Evolutionary conservation across 2,113 vertebrate genomes (phyloP).

Genomic region (Serilophus lunatus): DNA sequence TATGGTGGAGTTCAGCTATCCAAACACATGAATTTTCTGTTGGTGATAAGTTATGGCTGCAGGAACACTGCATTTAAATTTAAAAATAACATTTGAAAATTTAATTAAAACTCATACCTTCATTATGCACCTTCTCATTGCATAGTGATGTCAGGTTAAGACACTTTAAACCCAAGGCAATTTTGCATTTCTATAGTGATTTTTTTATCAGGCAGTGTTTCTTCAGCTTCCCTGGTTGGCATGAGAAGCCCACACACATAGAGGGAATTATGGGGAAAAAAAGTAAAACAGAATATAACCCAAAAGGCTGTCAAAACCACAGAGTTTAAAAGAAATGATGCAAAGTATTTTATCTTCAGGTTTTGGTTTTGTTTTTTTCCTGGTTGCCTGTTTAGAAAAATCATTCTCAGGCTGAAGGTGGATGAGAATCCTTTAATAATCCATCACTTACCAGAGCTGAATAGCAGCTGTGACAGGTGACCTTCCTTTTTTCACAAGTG

Average conservation of each 20-base stretch:
- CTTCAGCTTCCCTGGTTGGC: not conserved
- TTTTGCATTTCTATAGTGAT: not conserved
- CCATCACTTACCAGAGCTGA: conserved; percentile 33
- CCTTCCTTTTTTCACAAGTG: conserved; percentile 18
- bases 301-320: not conserved
- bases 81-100: conserved; percentile 12
- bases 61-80: not conserved
- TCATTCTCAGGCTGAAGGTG: not conserved
- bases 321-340: not conserved
- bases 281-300: not conserved
- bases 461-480: conserved; percentile 24
- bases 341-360: not conserved
- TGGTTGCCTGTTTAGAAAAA: not conserved
- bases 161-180: not conserved
- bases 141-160: not conserved
- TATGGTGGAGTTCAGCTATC: not conserved
- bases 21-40: not conserved
- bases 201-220: not conserved
- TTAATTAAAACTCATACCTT: not conserved
- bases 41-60: not conserved
- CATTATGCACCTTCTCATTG: not conserved
- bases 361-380: not conserved
- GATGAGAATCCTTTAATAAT: conserved; percentile 16
- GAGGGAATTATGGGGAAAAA: not conserved
- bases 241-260: not conserved